A percentile compares a stretch with the other conserved stretches of the same genome.
Evolutionary conservation across 2,797 vertebrate species (phyloP).

Genomic region (Channallabes apus): DNA sequence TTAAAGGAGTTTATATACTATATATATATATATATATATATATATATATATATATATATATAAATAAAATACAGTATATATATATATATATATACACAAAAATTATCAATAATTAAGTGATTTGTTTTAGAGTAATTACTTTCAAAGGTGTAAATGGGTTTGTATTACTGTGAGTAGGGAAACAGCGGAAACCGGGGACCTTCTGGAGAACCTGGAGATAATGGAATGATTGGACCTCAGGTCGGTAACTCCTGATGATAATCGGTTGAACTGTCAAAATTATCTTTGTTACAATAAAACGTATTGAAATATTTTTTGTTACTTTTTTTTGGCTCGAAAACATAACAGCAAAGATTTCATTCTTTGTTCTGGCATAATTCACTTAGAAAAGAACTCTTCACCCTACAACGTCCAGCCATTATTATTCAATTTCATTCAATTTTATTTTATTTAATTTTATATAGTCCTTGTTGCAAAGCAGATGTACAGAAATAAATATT

Average conservation of each 20-base stretch:
- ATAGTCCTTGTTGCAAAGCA: too few species aligned
- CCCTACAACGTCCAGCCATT: neutral
- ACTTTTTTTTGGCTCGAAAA: too few species aligned
- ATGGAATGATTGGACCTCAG: conserved; percentile 64
- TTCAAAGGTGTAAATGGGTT: neutral
- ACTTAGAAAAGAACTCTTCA: neutral
- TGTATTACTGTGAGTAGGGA: conserved; percentile 60
- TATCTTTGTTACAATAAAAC: neutral
- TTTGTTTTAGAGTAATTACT: neutral
- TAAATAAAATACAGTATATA: too few species aligned
- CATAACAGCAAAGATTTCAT: too few species aligned
- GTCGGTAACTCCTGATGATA: conserved; percentile 60
- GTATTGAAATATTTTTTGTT: too few species aligned
- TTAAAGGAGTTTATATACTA: neutral
- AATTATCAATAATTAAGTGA: neutral
- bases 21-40: too few species aligned
- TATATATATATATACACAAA: too few species aligned
- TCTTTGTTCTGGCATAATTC: neutral
- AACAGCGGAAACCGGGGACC: conserved; percentile 60
- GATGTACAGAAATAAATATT: neutral
- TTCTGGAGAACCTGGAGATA: conserved; percentile 63
- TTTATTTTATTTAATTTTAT: too few species aligned
- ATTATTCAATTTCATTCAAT: too few species aligned
- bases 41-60: too few species aligned
- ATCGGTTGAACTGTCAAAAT: neutral